These are phyloP conservation scores for Pardosa pseudoannulata DNA, from an alignment of 2,888 invertebrate genomes.

Conservation along the genomic window DNA sequence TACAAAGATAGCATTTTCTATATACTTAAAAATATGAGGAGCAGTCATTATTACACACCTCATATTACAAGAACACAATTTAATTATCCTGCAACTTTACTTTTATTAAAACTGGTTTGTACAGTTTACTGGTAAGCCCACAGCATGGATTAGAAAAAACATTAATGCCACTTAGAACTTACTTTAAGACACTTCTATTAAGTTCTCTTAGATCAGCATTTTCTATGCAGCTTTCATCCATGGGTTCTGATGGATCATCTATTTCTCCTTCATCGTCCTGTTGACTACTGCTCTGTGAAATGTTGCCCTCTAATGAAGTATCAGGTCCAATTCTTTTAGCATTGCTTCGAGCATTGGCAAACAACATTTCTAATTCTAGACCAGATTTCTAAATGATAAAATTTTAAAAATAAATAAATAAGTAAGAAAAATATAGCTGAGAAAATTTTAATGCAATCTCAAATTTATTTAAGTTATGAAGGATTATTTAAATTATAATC, in stretches of 20 bases:
- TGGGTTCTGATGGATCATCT: background rate
- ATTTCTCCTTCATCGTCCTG: background rate
- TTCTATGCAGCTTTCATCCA: background rate
- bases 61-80: too few species aligned
- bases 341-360: slow-evolving; percentile 62
- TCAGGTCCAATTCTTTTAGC: slow-evolving; percentile 15
- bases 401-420: too few species aligned
- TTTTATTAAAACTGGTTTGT: too few species aligned
- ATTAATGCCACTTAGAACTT: too few species aligned
- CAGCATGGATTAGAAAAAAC: too few species aligned
- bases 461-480: background rate
- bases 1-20: too few species aligned
- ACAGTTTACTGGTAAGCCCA: too few species aligned
- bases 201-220: background rate
- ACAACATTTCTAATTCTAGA: slow-evolving; percentile 62
- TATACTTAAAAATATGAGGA: too few species aligned
- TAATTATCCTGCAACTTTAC: too few species aligned
- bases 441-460: background rate
- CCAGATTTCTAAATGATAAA: slow-evolving; percentile 57
- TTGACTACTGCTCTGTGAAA: slow-evolving; percentile 21
- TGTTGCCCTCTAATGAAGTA: slow-evolving; percentile 5
- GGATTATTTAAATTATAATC: too few species aligned
- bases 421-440: too few species aligned
- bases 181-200: slow-evolving; percentile 26
- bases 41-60: too few species aligned